Conservation (phyloP, 2,888 invertebrate genomes). For the Cosmia pyralina region DNA sequence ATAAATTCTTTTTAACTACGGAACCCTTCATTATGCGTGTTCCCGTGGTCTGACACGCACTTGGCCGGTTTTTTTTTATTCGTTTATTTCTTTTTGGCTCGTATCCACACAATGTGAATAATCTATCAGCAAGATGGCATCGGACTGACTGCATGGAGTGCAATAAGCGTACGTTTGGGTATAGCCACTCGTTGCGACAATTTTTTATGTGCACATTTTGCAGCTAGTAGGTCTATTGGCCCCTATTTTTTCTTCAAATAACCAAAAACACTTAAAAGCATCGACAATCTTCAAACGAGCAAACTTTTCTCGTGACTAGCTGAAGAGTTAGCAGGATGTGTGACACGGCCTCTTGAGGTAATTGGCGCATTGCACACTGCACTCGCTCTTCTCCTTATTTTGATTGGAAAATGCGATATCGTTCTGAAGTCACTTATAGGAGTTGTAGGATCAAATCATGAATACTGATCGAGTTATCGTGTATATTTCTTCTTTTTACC, state of each 20-base stretch:
- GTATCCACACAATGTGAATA: background rate
- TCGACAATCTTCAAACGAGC: slow-evolving; percentile 48
- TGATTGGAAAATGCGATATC: slow-evolving; percentile 57
- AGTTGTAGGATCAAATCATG: background rate
- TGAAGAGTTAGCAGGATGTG: slow-evolving; percentile 81
- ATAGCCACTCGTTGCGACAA: too few species aligned
- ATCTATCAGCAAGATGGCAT: background rate
- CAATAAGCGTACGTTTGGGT: background rate
- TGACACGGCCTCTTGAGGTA: slow-evolving; percentile 85
- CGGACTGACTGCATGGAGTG: background rate
- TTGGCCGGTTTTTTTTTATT: background rate
- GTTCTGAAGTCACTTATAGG: slow-evolving; percentile 42
- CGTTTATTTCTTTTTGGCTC: background rate
- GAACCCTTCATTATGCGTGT: too few species aligned
- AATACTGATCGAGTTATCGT: background rate
- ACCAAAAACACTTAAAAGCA: slow-evolving; percentile 9
- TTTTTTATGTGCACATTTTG: background rate
- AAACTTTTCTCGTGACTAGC: slow-evolving; percentile 69
- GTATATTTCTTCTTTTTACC: background rate
- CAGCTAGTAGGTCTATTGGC: too few species aligned
- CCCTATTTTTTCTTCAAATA: background rate
- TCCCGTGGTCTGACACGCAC: too few species aligned
- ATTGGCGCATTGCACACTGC: slow-evolving; percentile 85
- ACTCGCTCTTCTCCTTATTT: slow-evolving; percentile 72
- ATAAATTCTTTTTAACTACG: too few species aligned